Evolutionary conservation across 2,797 vertebrate genomes (phyloP).

Genomic region (Limnodromus scolopaceus): DNA sequence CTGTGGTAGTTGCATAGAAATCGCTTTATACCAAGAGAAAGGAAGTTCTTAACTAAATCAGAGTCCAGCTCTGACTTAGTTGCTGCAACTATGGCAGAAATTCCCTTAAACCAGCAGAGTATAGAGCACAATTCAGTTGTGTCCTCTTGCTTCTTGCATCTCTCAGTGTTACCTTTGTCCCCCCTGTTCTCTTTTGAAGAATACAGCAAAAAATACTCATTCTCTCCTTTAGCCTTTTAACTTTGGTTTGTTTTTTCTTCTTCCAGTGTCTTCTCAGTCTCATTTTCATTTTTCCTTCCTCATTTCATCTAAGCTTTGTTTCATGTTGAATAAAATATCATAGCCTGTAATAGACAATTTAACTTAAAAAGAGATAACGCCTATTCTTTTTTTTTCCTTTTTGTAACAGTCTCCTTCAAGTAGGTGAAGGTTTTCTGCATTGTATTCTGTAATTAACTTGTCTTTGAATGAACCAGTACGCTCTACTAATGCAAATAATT

Average conservation of each 20-base stretch:
- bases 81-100: neutral
- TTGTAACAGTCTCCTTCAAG: neutral
- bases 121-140: neutral
- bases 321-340: neutral
- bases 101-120: neutral
- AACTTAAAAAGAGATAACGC: neutral
- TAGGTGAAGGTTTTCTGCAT: neutral
- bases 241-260: neutral
- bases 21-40: no score
- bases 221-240: neutral
- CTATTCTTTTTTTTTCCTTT: neutral
- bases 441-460: slow-evolving; percentile 45
- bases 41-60: no score
- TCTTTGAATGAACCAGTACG: slow-evolving; percentile 5
- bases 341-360: neutral
- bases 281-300: neutral
- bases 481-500: neutral
- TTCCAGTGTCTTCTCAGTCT: neutral
- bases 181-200: neutral
- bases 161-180: neutral
- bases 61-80: neutral
- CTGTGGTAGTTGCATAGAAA: neutral
- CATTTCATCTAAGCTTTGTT: neutral
- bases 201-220: neutral
- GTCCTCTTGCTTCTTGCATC: neutral